Conservation (phyloP, 2,113 vertebrate genomes). For the Thinocorus orbignyianus region DNA sequence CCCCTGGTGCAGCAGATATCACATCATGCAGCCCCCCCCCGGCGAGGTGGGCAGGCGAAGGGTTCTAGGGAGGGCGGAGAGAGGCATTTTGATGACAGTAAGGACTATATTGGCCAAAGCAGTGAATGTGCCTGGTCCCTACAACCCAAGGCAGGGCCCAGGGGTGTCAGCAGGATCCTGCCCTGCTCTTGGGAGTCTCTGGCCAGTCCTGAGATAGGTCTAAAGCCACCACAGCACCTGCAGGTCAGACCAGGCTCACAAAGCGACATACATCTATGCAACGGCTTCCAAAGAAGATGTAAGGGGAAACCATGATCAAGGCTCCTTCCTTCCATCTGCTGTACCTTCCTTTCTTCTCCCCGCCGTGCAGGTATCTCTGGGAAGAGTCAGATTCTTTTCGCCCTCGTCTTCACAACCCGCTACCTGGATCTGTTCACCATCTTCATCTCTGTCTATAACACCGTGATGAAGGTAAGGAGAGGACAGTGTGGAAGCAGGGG, state of each 20-base stretch:
- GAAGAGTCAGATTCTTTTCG: constrained; percentile 82
- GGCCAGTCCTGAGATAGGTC: not conserved
- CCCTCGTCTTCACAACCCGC: constrained; percentile 81
- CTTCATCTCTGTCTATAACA: constrained; percentile 83
- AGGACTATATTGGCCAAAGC: not conserved
- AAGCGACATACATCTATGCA: rapidly evolving
- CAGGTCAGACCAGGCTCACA: not conserved
- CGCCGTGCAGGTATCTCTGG: constrained; percentile 77
- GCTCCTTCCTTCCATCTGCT: not conserved
- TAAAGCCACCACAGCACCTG: not conserved
- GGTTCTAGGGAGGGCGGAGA: not conserved
- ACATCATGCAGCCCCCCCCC: not conserved
- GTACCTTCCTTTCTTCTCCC: not conserved
- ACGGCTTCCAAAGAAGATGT: not conserved
- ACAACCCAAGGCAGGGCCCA: not conserved
- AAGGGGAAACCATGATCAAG: not conserved
- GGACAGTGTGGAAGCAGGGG: not conserved
- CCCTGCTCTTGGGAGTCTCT: not conserved
- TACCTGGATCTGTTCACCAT: constrained; percentile 82
- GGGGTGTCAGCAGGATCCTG: not conserved
- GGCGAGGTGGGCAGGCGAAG: not conserved
- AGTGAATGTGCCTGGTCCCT: not conserved
- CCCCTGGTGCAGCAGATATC: not conserved
- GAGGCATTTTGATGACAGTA: not conserved
- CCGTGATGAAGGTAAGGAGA: constrained; percentile 82